Evolutionary conservation across 2,113 vertebrate species (phyloP), one percentile per base, ranked within the genome.

Genomic region (Isichthys henryi): DNA sequence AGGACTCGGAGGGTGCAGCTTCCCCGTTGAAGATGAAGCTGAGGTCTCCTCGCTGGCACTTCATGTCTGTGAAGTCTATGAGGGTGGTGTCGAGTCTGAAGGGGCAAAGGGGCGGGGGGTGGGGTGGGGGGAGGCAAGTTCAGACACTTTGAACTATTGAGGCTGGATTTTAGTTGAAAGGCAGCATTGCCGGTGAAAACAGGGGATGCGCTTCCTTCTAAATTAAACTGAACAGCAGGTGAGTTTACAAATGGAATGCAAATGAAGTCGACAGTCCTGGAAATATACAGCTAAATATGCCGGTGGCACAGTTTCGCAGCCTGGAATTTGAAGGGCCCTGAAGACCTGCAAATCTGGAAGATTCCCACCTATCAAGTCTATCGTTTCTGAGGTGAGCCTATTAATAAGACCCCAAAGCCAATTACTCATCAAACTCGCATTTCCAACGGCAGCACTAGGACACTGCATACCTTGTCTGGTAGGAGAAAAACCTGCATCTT

Each of bases 61-160:
- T 99, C 98, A 99, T 99, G 94, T 99, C 98, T 0, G 97, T 98
- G 95, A 99, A 99, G 95, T 99, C 98, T 92, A 99, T 99, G 91
- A 99, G 97, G 89, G 98, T 99, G 83, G 98, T 99, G 95, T 99
- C 98, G 94, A 99, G 96, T 96, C 98, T 99, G 50, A 93, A 21
- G 86, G 90, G 62, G 11, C 1, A 10, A 5, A 13, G 27, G 10
- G 17, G 39, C n/a, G n/a, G n/a, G n/a, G n/a, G n/a, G n/a, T n/a
- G n/a, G 58, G 48, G 90, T 83, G 88, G 13, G 45, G 87, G 46
- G 85, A 50, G 48, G 2, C 1, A 49, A 48, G 35, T 17, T 23
- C 62, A 27, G 46, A 77, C 23, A 3, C 62, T 31, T 39, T 62
- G 56, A 66, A 13, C 31, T 82, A 27, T 82, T 82, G 7, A 82